Percentiles rank a stretch among this genome's conserved stretches.
Conservation (phyloP, 1,140 invertebrate genomes). For the Himalopsyche phryganea region DNA sequence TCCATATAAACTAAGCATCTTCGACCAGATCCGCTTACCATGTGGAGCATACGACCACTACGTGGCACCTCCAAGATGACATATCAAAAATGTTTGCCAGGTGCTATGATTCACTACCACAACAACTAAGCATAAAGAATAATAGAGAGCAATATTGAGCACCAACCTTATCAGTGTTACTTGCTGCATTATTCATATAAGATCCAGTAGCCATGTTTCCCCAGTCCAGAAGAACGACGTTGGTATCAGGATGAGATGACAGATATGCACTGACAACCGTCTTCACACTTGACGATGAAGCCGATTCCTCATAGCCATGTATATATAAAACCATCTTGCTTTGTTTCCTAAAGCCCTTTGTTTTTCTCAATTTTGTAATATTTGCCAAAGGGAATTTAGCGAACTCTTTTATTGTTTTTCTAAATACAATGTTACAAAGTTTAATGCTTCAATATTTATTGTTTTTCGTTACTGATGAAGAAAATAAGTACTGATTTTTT, state of each 20-base stretch:
- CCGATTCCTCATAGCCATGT: slow-evolving; percentile 56
- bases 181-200: slow-evolving; percentile 54
- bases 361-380: slow-evolving; percentile 10
- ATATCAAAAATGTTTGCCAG: too few relatives aligned
- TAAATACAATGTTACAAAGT: too few relatives aligned
- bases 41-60: too few relatives aligned
- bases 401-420: slow-evolving; percentile 10
- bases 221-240: slow-evolving; percentile 58
- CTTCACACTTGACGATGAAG: slow-evolving; percentile 53
- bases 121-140: too few relatives aligned
- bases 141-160: too few relatives aligned
- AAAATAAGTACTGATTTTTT: too few relatives aligned
- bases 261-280: slow-evolving; percentile 46
- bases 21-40: too few relatives aligned
- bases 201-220: slow-evolving; percentile 55
- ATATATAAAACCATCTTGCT: slow-evolving; percentile 55
- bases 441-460: too few relatives aligned
- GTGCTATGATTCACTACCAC: too few relatives aligned
- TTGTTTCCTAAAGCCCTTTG: slow-evolving; percentile 45
- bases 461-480: too few relatives aligned
- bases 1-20: too few relatives aligned
- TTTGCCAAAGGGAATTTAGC: slow-evolving; percentile 13
- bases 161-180: slow-evolving; percentile 53
- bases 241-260: slow-evolving; percentile 44
- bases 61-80: too few relatives aligned